Evolutionary conservation across 2,113 vertebrate genomes (phyloP).

Genomic region (Brachypodius melanocephalos): DNA sequence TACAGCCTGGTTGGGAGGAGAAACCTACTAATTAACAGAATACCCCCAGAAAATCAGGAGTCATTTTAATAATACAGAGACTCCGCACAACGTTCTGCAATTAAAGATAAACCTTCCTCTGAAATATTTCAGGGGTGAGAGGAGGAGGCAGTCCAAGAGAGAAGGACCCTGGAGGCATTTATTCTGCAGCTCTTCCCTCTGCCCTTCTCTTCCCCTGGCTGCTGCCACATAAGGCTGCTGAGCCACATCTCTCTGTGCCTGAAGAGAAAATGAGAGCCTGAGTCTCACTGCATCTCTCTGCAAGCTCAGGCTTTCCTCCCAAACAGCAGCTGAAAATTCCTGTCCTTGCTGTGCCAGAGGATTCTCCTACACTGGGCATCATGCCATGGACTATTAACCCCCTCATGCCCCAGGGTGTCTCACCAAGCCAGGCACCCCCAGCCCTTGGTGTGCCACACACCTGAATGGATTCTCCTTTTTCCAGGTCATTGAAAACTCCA

Average conservation of each 20-base stretch:
- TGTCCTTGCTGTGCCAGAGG: not conserved
- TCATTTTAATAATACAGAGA: slow-evolving; percentile 41
- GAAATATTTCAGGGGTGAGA: not conserved
- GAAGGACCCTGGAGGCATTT: not conserved
- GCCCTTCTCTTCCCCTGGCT: not conserved
- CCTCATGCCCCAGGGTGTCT: accelerated
- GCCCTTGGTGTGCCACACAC: not conserved
- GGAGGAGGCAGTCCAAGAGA: not conserved
- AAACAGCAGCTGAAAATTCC: not conserved
- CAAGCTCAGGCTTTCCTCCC: not conserved
- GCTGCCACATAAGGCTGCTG: not conserved
- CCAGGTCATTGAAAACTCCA: not conserved
- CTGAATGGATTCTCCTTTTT: not conserved
- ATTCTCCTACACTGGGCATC: not conserved
- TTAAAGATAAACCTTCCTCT: slow-evolving; percentile 4
- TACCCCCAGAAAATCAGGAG: slow-evolving; percentile 50
- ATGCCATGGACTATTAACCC: not conserved
- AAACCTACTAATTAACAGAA: slow-evolving; percentile 70
- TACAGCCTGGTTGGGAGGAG: slow-evolving; percentile 63
- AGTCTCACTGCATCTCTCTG: not conserved
- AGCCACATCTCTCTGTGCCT: not conserved
- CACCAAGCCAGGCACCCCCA: not conserved
- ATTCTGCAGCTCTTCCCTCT: not conserved
- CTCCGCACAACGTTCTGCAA: not conserved
- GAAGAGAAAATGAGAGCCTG: not conserved